phyloP scores from a whole-genome alignment of 2,797 vertebrate genomes.

The Lagodon rhomboides region DNA sequence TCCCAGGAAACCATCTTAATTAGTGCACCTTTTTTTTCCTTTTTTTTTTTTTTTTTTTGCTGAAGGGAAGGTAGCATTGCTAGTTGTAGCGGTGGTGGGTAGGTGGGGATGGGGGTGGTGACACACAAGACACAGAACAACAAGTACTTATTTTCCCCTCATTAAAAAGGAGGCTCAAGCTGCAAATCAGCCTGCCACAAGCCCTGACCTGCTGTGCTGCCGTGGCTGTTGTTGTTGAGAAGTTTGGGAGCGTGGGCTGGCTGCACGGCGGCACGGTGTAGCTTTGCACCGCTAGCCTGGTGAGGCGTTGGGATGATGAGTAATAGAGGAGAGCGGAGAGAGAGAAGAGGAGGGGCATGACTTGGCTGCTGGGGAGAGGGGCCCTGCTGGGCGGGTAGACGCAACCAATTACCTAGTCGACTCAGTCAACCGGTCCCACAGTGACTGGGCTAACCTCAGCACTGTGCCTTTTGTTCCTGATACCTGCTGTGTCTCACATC shows the following conservation, averaged over 20 bases:
- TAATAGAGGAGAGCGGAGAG: conserved; percentile 65
- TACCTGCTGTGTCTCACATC: conserved; percentile 46
- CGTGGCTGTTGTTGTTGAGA: conserved; percentile 69
- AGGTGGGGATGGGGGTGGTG: conserved; percentile 71
- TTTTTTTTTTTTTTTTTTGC: conserved; percentile 40
- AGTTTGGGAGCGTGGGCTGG: conserved; percentile 78
- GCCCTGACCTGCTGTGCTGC: conserved; percentile 77
- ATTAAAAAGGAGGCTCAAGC: conserved; percentile 78
- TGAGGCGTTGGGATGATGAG: conserved; percentile 73
- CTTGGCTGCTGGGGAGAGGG: conserved; percentile 71
- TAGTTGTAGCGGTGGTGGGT: conserved; percentile 57
- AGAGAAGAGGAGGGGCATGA: conserved; percentile 67
- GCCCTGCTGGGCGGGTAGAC: conserved; percentile 63
- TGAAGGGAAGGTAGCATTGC: conserved; percentile 69
- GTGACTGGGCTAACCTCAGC: conserved; percentile 70
- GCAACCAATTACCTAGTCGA: conserved; percentile 76
- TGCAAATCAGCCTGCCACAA: conserved; percentile 81
- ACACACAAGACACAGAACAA: conserved; percentile 76
- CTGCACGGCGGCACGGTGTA: conserved; percentile 55
- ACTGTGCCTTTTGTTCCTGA: conserved; percentile 54
- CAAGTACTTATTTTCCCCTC: conserved; percentile 82
- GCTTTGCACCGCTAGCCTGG: conserved; percentile 64
- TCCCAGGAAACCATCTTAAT: conserved; percentile 82
- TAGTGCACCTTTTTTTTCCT: conserved; percentile 66
- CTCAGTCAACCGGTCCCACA: conserved; percentile 78